A percentile compares a stretch with the other conserved stretches of the same genome.
Conservation (phyloP, 2,888 invertebrate species). For the Seira ritae region DNA sequence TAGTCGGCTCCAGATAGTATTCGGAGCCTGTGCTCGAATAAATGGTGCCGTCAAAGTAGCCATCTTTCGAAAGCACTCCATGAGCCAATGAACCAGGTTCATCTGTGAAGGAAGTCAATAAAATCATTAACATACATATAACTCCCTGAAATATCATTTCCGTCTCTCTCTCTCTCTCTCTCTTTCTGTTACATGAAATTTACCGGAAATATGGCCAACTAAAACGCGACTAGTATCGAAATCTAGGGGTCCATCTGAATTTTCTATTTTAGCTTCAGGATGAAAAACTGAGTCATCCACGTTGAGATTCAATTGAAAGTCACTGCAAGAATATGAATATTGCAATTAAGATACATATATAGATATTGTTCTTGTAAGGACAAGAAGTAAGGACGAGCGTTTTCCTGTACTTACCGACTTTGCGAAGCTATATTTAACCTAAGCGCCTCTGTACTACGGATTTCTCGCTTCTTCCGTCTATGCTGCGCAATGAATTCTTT, state of each 20-base stretch:
- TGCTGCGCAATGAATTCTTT: slow-evolving; percentile 77
- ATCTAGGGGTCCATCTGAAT: slow-evolving; percentile 81
- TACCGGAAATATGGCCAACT: slow-evolving; percentile 88
- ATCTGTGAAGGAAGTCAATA: slow-evolving; percentile 78
- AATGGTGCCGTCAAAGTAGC: slow-evolving; percentile 93
- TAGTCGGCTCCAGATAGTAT: slow-evolving; percentile 89
- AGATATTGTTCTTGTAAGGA: no score
- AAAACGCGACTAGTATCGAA: slow-evolving; percentile 86
- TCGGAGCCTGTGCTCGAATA: slow-evolving; percentile 84
- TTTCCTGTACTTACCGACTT: slow-evolving; percentile 45
- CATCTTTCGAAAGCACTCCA: slow-evolving; percentile 90
- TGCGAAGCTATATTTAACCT: slow-evolving; percentile 58
- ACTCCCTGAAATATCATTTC: no score
- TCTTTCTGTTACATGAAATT: slow-evolving; percentile 63
- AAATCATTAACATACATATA: background rate
- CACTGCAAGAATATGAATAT: slow-evolving; percentile 79
- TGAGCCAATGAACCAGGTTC: slow-evolving; percentile 89
- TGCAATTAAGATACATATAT: background rate
- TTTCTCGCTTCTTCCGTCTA: slow-evolving; percentile 75
- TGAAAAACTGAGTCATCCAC: slow-evolving; percentile 86
- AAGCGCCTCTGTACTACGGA: slow-evolving; percentile 56
- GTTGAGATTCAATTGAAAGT: slow-evolving; percentile 84
- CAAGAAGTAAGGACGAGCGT: no score
- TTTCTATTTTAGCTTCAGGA: slow-evolving; percentile 85
- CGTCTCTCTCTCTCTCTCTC: no score